Evolutionary conservation across 2,113 vertebrate species (phyloP).

Genomic region (Hassar affinis): DNA sequence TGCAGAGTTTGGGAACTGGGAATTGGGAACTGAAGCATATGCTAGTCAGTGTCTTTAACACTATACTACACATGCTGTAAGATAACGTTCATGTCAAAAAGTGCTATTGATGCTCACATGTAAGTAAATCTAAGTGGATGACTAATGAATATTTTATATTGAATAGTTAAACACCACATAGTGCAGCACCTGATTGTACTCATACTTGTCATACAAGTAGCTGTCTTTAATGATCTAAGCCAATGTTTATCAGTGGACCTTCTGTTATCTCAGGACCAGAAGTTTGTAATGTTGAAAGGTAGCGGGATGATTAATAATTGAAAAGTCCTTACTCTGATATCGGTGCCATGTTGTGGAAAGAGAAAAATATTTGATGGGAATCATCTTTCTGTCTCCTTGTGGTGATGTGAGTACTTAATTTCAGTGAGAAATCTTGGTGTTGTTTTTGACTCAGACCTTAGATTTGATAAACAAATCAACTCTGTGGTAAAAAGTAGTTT

Average conservation of each 20-base stretch:
- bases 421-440: too few relatives aligned
- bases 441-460: too few relatives aligned
- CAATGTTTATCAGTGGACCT: neutral
- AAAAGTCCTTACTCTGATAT: conserved; percentile 5
- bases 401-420: too few relatives aligned
- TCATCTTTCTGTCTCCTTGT: neutral
- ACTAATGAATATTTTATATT: neutral
- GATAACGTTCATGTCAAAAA: neutral
- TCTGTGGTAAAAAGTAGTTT: too few relatives aligned
- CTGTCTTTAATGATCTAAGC: neutral
- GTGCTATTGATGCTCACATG: neutral
- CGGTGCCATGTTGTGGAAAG: conserved; percentile 1
- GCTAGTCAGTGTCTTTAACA: neutral
- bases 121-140: neutral
- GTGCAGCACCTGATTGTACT: neutral
- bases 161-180: neutral
- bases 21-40: neutral
- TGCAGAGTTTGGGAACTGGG: neutral
- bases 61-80: neutral
- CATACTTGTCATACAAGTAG: neutral
- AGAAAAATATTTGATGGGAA: neutral
- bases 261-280: neutral
- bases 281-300: neutral
- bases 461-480: too few relatives aligned
- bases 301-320: neutral